Conservation (phyloP, 2,888 invertebrate species). For the Drosophila mimica region DNA sequence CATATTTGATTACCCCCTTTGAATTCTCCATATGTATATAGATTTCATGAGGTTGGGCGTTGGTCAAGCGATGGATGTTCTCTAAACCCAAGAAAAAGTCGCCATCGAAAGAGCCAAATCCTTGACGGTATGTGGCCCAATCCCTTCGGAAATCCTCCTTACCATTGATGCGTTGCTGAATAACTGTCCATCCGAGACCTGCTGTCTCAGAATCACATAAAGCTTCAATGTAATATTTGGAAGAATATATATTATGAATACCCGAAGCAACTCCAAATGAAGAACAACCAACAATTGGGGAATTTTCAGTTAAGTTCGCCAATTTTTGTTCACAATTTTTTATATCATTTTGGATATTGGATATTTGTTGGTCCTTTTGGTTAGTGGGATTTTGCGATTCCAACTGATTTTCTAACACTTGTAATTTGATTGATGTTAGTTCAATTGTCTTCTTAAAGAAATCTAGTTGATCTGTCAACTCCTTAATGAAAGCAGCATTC, state of each 20-base stretch:
- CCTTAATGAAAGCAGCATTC: no score
- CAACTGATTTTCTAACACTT: no score
- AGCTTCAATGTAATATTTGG: background rate
- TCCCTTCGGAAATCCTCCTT: background rate
- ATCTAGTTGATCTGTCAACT: no score
- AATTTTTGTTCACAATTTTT: no score
- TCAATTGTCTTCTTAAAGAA: no score
- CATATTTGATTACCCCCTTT: background rate
- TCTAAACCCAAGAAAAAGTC: background rate
- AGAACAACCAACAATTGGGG: background rate
- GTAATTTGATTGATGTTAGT: no score
- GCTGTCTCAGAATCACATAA: background rate
- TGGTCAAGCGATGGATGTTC: background rate
- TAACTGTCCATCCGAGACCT: background rate
- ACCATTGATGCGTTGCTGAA: background rate
- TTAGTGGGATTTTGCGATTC: no score
- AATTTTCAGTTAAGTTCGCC: no score
- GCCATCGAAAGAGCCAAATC: background rate
- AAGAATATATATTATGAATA: background rate
- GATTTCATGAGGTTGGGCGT: background rate
- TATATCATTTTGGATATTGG: no score
- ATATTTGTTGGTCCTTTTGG: no score
- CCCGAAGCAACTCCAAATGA: background rate
- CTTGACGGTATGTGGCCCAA: background rate
- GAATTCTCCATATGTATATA: background rate